These are phyloP conservation scores for Circaetus cinerascens DNA, from an alignment of 2,113 vertebrate species.

Conservation along the genomic window DNA sequence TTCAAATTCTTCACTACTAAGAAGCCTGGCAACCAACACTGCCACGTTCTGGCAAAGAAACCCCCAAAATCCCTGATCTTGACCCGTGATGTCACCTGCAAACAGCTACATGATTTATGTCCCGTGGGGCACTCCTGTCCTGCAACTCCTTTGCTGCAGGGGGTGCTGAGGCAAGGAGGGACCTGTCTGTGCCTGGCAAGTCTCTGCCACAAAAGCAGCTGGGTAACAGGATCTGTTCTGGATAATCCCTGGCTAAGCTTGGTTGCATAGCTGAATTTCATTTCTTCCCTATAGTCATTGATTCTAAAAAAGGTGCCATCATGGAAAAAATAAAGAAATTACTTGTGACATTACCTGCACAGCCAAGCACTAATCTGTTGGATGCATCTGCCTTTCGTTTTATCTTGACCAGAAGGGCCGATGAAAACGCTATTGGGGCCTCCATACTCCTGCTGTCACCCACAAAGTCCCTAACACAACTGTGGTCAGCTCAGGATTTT, in stretches of 20 bases:
- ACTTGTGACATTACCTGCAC: background rate
- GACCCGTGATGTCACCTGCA: background rate
- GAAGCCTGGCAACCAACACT: conserved; percentile 26
- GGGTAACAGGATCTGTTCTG: conserved; percentile 23
- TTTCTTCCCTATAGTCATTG: background rate
- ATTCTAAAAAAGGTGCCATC: background rate
- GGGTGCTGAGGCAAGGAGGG: background rate
- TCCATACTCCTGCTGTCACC: background rate
- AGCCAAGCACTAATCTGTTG: background rate
- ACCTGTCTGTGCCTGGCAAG: background rate
- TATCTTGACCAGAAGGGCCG: background rate
- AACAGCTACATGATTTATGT: background rate
- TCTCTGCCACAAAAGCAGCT: background rate
- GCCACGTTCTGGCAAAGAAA: background rate
- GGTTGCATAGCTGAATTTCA: background rate
- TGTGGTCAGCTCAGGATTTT: background rate
- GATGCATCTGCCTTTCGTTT: background rate
- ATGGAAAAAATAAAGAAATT: background rate
- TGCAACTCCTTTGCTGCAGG: background rate
- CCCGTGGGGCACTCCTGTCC: background rate
- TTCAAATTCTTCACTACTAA: conserved; percentile 10
- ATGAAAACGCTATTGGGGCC: background rate
- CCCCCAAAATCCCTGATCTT: background rate
- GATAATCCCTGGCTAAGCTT: background rate
- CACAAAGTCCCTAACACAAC: background rate